Evolutionary conservation across 2,888 invertebrate genomes (phyloP).

Genomic region (Tridacna crocea): DNA sequence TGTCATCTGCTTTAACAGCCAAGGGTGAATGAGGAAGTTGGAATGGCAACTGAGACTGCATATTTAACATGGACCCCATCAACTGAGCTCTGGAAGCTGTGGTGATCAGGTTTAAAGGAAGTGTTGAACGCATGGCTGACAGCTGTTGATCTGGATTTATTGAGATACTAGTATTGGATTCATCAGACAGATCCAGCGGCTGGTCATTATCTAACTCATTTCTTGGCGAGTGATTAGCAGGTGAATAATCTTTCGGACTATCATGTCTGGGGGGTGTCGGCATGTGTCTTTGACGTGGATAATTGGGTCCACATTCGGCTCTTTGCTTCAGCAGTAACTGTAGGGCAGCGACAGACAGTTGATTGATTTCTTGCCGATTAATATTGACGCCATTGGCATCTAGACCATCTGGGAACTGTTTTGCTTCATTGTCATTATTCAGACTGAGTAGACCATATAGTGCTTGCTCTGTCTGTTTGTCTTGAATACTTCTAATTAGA

Average conservation of each 20-base stretch:
- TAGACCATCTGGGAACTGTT: slow-evolving; percentile 48
- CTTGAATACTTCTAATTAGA: slow-evolving; percentile 83
- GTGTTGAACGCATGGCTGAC: slow-evolving; percentile 43
- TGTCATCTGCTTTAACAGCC: slow-evolving; percentile 65
- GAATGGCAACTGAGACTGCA: slow-evolving; percentile 64
- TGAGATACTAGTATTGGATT: slow-evolving; percentile 53
- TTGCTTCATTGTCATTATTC: slow-evolving; percentile 73
- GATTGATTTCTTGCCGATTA: slow-evolving; percentile 65
- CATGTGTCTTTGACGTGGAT: slow-evolving; percentile 51
- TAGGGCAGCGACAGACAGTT: slow-evolving; percentile 77
- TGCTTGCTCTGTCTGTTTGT: slow-evolving; percentile 83
- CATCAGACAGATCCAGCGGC: slow-evolving; percentile 62
- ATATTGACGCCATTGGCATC: slow-evolving; percentile 55
- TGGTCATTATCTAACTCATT: slow-evolving; percentile 48
- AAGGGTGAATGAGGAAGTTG: slow-evolving; percentile 54
- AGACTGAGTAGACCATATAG: slow-evolving; percentile 83
- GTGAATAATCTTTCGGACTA: slow-evolving; percentile 50
- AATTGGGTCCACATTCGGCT: slow-evolving; percentile 65
- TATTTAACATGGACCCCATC: slow-evolving; percentile 58
- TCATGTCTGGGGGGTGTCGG: slow-evolving; percentile 53
- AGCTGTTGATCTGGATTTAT: slow-evolving; percentile 51
- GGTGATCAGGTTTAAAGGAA: slow-evolving; percentile 60
- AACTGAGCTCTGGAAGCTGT: slow-evolving; percentile 58
- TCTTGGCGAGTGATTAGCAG: slow-evolving; percentile 30
- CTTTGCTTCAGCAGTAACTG: slow-evolving; percentile 76